Evolutionary conservation across 2,888 invertebrate species (phyloP).

Genomic region (Disparrhopalites patrizii): DNA sequence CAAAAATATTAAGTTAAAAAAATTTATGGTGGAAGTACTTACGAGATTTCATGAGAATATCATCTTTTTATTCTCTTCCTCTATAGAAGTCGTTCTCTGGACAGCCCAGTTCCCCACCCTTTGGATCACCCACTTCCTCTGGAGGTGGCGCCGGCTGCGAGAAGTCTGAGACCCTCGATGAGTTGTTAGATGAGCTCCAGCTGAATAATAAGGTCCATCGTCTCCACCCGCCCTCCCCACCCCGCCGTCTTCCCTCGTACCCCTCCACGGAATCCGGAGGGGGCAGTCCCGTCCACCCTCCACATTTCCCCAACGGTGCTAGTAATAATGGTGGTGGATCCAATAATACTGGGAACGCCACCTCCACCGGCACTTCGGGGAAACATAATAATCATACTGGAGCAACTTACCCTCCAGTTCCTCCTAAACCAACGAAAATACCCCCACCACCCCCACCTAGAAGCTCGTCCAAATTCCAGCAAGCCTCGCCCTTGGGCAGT

Average conservation of each 20-base stretch:
- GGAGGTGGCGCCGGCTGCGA: slow-evolving; percentile 2
- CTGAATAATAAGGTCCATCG: slow-evolving; percentile 14
- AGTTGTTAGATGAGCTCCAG: slow-evolving; percentile 23
- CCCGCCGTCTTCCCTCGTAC: slow-evolving; percentile 68
- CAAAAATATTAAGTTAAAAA: too few species aligned
- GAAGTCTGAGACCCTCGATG: slow-evolving; percentile 22
- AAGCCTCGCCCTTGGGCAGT: slow-evolving; percentile 67
- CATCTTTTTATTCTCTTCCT: too few species aligned
- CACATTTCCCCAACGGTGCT: slow-evolving; percentile 49
- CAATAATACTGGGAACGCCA: slow-evolving; percentile 9
- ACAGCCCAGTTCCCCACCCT: slow-evolving; percentile 8
- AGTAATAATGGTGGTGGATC: background rate
- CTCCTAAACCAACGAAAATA: slow-evolving; percentile 69
- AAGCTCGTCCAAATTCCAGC: slow-evolving; percentile 69
- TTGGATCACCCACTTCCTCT: slow-evolving; percentile 6
- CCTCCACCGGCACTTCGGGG: background rate
- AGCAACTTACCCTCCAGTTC: slow-evolving; percentile 41
- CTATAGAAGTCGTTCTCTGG: slow-evolving; percentile 17
- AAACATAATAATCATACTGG: too few species aligned
- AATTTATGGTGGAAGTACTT: too few species aligned
- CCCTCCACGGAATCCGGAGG: slow-evolving; percentile 61
- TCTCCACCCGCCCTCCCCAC: slow-evolving; percentile 46
- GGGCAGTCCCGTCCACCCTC: slow-evolving; percentile 45
- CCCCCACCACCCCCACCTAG: slow-evolving; percentile 92
- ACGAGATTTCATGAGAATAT: too few species aligned